A percentile compares a stretch with the other conserved stretches of the same genome.
These are phyloP conservation scores for Atrichornis clamosus DNA, from an alignment of 2,113 vertebrate species.

Conservation along the genomic window DNA sequence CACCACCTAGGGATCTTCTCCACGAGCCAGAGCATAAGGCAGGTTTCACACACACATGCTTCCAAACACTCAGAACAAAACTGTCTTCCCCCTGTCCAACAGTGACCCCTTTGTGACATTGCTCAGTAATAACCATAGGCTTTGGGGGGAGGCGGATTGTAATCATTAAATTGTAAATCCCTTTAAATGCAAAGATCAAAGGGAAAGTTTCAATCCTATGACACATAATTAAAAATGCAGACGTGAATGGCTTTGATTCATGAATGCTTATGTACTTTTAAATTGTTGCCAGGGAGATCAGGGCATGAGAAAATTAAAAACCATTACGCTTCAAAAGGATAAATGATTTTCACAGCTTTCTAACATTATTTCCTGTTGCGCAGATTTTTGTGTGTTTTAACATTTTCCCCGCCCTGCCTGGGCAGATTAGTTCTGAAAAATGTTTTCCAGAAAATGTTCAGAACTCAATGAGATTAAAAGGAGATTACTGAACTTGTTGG, in stretches of 20 bases:
- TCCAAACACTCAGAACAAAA: background rate
- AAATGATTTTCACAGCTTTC: constrained; percentile 74
- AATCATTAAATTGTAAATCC: constrained; percentile 73
- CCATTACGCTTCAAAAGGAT: constrained; percentile 71
- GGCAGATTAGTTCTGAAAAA: constrained; percentile 33
- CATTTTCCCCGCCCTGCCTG: constrained; percentile 25
- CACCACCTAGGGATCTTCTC: background rate
- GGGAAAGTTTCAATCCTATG: constrained; percentile 70
- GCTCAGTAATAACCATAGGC: constrained; percentile 37
- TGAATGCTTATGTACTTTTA: constrained; percentile 69
- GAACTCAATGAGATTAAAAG: constrained; percentile 45
- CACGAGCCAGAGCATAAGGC: background rate
- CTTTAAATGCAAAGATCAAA: constrained; percentile 76
- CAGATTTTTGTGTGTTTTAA: constrained; percentile 56
- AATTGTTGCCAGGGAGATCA: constrained; percentile 78
- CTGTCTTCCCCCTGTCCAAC: background rate
- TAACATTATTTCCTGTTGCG: constrained; percentile 67
- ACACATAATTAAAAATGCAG: constrained; percentile 76
- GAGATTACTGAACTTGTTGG: constrained; percentile 19
- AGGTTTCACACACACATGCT: background rate
- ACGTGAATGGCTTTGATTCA: constrained; percentile 70
- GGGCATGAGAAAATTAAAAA: constrained; percentile 76
- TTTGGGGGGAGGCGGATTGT: background rate
- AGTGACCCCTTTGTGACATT: constrained; percentile 10
- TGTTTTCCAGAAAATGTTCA: constrained; percentile 32